These are phyloP conservation scores for Phenganax marumi DNA, from an alignment of 92 coral and sea anemone species.

Conservation along the genomic window DNA sequence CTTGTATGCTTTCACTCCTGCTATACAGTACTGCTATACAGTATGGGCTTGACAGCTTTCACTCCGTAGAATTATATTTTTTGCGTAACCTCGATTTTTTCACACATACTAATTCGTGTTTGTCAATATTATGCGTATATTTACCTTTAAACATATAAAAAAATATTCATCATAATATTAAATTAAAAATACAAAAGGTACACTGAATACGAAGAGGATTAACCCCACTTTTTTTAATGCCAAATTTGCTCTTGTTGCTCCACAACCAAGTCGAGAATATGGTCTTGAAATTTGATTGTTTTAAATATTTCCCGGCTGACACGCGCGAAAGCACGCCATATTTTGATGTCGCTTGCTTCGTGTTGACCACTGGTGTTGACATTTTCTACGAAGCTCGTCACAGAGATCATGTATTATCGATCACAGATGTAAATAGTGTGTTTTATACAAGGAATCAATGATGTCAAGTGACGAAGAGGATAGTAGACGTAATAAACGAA, in stretches of 20 bases:
- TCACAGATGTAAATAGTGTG: too few relatives aligned
- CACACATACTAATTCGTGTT: too few relatives aligned
- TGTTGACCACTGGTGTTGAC: too few relatives aligned
- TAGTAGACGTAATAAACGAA: slow-evolving; percentile 14
- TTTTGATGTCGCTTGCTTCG: neutral
- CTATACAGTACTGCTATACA: too few relatives aligned
- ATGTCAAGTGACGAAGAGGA: neutral
- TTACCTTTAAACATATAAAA: neutral
- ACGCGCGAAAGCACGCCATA: neutral
- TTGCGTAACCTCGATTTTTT: neutral
- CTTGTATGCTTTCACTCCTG: too few relatives aligned
- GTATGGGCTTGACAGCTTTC: neutral
- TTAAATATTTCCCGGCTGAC: neutral
- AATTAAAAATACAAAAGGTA: neutral
- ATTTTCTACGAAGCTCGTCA: too few relatives aligned
- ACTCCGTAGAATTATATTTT: neutral
- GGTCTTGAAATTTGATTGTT: neutral
- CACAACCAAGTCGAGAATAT: slow-evolving; percentile 1
- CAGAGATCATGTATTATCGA: too few relatives aligned
- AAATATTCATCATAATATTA: slow-evolving; percentile 7
- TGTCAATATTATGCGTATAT: slow-evolving; percentile 7
- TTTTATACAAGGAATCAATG: neutral
- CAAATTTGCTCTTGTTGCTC: too few relatives aligned
- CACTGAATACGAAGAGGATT: neutral
- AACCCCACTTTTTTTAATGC: neutral